A percentile compares a stretch with the other conserved stretches of the same genome.
Conservation (phyloP, 1,140 invertebrate species). For the Eupristina koningsbergeri region DNA sequence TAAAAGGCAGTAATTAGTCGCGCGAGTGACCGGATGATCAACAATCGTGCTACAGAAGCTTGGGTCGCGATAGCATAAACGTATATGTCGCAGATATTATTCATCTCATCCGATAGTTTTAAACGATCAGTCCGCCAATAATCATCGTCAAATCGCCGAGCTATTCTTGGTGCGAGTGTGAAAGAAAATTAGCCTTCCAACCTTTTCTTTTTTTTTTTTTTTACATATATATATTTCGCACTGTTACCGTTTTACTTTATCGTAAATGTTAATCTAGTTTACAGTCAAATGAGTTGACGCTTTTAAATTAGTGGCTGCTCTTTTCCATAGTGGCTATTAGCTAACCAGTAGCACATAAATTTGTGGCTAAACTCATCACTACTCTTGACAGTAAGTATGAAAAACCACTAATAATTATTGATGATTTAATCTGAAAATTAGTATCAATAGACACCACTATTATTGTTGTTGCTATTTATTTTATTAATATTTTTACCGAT, state of each 20-base stretch:
- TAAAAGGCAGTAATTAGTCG: background rate
- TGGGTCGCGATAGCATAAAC: background rate
- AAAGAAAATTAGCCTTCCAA: background rate
- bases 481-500: too few relatives aligned
- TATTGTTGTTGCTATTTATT: background rate
- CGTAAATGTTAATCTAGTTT: background rate
- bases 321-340: background rate
- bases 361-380: background rate
- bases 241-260: background rate
- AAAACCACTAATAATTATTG: background rate
- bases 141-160: background rate
- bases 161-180: background rate
- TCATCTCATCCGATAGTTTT: conserved; percentile 39
- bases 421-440: too few relatives aligned
- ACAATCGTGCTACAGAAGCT: background rate
- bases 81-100: conserved; percentile 27
- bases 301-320: background rate
- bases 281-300: background rate
- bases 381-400: conserved; percentile 6
- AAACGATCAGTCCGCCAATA: conserved; percentile 31
- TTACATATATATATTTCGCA: too few relatives aligned
- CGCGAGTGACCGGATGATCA: background rate
- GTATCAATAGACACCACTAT: too few relatives aligned
- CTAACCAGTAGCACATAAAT: background rate
- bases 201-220: too few relatives aligned